Evolutionary conservation across 2,888 invertebrate genomes (phyloP).

Genomic region (Seira musarum): DNA sequence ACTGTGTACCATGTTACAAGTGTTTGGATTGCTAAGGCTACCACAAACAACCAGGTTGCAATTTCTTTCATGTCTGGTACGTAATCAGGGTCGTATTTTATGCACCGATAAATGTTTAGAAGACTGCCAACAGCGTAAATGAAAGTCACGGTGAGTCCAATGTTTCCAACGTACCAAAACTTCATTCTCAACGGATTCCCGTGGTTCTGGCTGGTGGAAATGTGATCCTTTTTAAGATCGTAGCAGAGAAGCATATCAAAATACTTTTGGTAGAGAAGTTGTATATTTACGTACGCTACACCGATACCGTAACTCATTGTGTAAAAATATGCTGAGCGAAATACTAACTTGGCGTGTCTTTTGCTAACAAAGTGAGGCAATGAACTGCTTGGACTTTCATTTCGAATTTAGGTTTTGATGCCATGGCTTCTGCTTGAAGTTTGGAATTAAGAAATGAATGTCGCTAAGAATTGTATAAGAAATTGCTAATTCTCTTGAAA

Average conservation of each 20-base stretch:
- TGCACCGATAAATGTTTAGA: too few relatives aligned
- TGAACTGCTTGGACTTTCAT: too few relatives aligned
- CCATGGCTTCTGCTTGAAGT: too few relatives aligned
- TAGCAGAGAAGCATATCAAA: slow-evolving; percentile 2
- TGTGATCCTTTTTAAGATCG: neutral
- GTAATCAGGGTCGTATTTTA: neutral
- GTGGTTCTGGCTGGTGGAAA: neutral
- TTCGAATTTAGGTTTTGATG: too few relatives aligned
- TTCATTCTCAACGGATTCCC: neutral
- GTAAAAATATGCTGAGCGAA: too few relatives aligned
- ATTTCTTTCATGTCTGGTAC: neutral
- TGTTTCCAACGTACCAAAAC: slow-evolving; percentile 9
- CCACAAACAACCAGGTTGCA: neutral
- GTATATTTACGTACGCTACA: neutral
- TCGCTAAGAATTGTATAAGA: too few relatives aligned
- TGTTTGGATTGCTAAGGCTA: neutral
- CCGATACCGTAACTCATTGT: slow-evolving; percentile 8
- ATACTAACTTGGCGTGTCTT: too few relatives aligned
- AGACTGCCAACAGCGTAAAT: too few relatives aligned
- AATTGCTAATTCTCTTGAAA: too few relatives aligned
- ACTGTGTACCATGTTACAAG: slow-evolving; percentile 6
- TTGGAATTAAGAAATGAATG: too few relatives aligned
- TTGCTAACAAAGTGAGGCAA: too few relatives aligned
- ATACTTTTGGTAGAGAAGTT: neutral
- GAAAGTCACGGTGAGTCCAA: neutral